Conservation (phyloP, 2,888 invertebrate genomes). For the Drosophila falleni region DNA sequence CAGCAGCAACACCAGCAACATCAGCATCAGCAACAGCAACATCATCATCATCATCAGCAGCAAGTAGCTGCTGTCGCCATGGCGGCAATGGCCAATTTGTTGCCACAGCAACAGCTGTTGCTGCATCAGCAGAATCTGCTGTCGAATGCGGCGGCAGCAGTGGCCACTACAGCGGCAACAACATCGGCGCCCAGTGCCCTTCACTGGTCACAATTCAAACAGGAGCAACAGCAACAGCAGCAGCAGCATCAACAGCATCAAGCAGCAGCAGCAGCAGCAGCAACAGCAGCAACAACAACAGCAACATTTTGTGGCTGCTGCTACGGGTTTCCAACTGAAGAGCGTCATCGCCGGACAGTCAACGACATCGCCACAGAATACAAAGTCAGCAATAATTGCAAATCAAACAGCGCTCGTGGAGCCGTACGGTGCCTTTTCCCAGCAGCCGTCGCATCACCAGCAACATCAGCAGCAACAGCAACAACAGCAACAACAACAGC, state of each 20-base stretch:
- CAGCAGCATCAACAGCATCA: slow-evolving; percentile 79
- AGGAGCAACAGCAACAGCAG: slow-evolving; percentile 70
- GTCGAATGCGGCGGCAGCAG: slow-evolving; percentile 77
- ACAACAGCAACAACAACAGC: slow-evolving; percentile 68
- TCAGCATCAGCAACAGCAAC: slow-evolving; percentile 73
- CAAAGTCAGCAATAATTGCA: slow-evolving; percentile 82
- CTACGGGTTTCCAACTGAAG: slow-evolving; percentile 78
- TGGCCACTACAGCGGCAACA: slow-evolving; percentile 66
- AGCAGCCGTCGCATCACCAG: slow-evolving; percentile 61
- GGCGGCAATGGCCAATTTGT: slow-evolving; percentile 84
- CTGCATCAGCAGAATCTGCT: slow-evolving; percentile 83
- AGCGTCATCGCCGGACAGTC: slow-evolving; percentile 75
- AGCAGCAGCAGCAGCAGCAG: slow-evolving; percentile 81
- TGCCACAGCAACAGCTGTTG: slow-evolving; percentile 82
- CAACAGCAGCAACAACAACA: slow-evolving; percentile 77
- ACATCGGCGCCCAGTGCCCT: slow-evolving; percentile 76
- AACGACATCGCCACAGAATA: slow-evolving; percentile 79
- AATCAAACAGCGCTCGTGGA: slow-evolving; percentile 77
- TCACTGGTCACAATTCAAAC: slow-evolving; percentile 78
- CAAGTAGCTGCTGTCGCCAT: slow-evolving; percentile 84
- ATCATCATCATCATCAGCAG: slow-evolving; percentile 79
- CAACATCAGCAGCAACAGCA: slow-evolving; percentile 63
- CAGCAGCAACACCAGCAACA: slow-evolving; percentile 74
- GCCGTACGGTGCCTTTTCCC: slow-evolving; percentile 62
- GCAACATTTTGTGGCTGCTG: slow-evolving; percentile 74